Evolutionary conservation across 2,797 vertebrate species (phyloP).

Genomic region (Galago senegalensis): DNA sequence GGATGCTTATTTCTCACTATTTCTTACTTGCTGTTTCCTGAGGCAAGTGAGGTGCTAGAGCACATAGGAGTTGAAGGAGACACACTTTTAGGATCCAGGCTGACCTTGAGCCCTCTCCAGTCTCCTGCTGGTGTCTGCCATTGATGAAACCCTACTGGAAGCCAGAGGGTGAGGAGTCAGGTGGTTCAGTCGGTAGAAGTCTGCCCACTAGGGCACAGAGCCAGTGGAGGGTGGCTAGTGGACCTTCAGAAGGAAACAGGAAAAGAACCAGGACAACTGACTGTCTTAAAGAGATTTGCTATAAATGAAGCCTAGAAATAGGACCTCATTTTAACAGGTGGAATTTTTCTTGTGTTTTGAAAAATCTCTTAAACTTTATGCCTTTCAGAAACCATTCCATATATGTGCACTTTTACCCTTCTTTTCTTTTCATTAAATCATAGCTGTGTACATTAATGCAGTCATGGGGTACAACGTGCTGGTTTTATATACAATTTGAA

Average conservation of each 20-base stretch:
- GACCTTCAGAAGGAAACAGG: not conserved
- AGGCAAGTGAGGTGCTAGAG: not conserved
- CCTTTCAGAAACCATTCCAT: not conserved
- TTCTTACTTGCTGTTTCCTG: not conserved
- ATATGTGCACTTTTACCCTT: no score
- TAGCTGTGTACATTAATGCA: no score
- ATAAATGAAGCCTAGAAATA: not conserved
- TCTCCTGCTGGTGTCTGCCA: not conserved
- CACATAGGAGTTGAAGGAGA: not conserved
- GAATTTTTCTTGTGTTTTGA: not conserved
- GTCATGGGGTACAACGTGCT: no score
- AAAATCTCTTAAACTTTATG: not conserved
- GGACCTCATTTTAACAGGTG: not conserved
- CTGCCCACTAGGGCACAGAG: not conserved
- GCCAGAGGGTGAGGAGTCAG: fast-evolving
- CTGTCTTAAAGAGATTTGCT: not conserved
- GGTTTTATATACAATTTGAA: no score
- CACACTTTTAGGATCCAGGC: fast-evolving
- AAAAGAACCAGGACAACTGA: not conserved
- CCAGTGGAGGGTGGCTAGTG: not conserved
- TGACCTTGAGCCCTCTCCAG: not conserved
- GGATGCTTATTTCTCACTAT: not conserved
- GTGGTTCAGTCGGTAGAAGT: not conserved
- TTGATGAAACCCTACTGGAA: not conserved
- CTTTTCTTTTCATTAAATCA: no score